A percentile compares a stretch with the other conserved stretches of the same genome.
Conservation (phyloP, 53 echinoderm and acorn worm genomes). For the Mesocentrotus franciscanus region DNA sequence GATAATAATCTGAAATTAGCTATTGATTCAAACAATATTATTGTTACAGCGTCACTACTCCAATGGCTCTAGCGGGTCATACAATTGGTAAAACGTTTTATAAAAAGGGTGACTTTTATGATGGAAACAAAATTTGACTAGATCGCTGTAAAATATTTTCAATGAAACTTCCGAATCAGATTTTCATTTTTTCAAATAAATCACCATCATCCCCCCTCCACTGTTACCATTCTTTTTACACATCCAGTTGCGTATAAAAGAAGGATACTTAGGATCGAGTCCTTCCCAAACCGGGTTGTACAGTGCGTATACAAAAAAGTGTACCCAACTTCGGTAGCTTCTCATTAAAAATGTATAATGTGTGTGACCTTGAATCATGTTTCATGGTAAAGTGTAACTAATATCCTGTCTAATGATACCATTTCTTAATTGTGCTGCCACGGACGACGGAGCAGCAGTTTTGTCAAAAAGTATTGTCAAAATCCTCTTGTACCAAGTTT, state of each 20-base stretch:
- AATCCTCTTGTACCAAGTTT: too few relatives aligned
- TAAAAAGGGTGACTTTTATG: background rate
- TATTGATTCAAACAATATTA: background rate
- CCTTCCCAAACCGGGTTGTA: too few relatives aligned
- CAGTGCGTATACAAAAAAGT: too few relatives aligned
- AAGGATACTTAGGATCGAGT: too few relatives aligned
- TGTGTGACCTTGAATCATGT: too few relatives aligned
- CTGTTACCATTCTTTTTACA: background rate
- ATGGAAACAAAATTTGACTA: background rate
- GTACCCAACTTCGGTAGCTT: too few relatives aligned
- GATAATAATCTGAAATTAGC: background rate
- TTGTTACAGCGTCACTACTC: background rate
- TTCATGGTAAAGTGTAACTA: too few relatives aligned
- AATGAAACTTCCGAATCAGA: background rate
- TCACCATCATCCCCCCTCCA: background rate
- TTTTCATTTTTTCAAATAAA: background rate
- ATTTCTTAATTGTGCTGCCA: too few relatives aligned
- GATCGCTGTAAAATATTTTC: background rate
- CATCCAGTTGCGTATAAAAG: background rate
- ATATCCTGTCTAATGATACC: too few relatives aligned
- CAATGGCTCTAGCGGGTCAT: background rate
- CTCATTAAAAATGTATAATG: too few relatives aligned
- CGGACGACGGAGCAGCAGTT: too few relatives aligned
- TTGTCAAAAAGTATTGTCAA: too few relatives aligned
- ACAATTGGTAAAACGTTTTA: background rate